These are phyloP conservation scores for Montipora efflorescens DNA, from an alignment of 64 coral and sea anemone genomes.

Conservation along the genomic window DNA sequence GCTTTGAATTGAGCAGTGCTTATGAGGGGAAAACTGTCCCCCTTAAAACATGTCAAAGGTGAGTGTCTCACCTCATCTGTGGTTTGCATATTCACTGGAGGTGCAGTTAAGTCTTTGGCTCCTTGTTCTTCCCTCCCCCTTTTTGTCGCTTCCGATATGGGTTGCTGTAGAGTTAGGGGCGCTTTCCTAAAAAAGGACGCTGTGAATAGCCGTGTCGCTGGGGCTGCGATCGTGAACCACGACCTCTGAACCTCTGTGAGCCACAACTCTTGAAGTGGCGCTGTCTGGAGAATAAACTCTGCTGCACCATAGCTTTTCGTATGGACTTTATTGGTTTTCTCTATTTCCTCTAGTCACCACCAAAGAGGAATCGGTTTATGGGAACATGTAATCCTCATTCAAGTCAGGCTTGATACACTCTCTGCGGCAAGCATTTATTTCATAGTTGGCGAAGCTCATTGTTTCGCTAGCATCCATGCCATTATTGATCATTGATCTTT, in stretches of 20 bases:
- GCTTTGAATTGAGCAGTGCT: neutral
- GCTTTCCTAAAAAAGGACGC: conserved; percentile 50
- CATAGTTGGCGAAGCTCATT: conserved; percentile 39
- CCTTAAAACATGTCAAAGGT: neutral
- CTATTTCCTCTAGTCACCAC: too few relatives aligned
- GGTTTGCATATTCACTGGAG: neutral
- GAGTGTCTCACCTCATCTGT: neutral
- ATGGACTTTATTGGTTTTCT: too few relatives aligned
- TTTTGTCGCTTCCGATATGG: neutral
- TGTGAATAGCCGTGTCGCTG: neutral
- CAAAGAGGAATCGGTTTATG: conserved; percentile 23
- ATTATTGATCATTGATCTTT: neutral
- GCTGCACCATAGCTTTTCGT: neutral
- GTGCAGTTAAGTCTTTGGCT: conserved; percentile 5
- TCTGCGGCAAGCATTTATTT: conserved; percentile 3
- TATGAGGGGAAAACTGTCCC: neutral
- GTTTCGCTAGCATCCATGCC: conserved; percentile 12
- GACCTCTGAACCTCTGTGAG: conserved; percentile 1
- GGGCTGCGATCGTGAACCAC: neutral
- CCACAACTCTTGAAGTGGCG: neutral
- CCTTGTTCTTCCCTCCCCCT: conserved; percentile 20
- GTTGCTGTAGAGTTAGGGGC: neutral
- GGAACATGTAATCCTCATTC: conserved; percentile 41
- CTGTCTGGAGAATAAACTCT: neutral
- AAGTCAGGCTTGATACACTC: conserved; percentile 59